Conservation (phyloP, 2,888 invertebrate species). For the Parelbella ahira region DNA sequence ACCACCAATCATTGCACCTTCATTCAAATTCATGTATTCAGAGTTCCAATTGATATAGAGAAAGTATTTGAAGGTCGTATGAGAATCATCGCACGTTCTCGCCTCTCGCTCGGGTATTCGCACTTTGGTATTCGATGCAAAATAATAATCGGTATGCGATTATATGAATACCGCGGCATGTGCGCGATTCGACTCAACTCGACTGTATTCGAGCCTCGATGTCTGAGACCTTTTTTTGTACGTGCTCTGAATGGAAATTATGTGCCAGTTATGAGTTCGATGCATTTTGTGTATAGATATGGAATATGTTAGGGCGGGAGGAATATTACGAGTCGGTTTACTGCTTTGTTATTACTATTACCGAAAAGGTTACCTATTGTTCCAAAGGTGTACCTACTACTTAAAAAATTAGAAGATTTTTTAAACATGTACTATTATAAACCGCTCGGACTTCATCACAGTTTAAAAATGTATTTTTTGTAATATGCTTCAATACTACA, state of each 20-base stretch:
- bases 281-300: conserved; percentile 14
- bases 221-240: conserved; percentile 52
- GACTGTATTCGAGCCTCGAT: conserved; percentile 38
- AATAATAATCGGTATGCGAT: conserved; percentile 62
- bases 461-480: no score
- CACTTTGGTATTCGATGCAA: conserved; percentile 49
- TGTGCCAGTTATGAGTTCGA: conserved; percentile 11
- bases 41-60: conserved; percentile 11
- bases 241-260: conserved; percentile 46
- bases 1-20: conserved; percentile 10
- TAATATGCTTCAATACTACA: no score
- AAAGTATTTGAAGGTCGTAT: conserved; percentile 24
- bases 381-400: no score
- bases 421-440: no score
- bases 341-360: no score
- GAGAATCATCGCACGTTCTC: conserved; percentile 44
- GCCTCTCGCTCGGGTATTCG: conserved; percentile 24
- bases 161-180: conserved; percentile 53
- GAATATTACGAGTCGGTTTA: conserved; percentile 4
- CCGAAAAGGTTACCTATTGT: no score
- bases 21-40: conserved; percentile 22
- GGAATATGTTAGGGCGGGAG: conserved; percentile 11
- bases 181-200: conserved; percentile 37
- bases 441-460: no score
- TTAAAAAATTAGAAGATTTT: no score